A percentile compares a stretch with the other conserved stretches of the same genome.
Conservation (phyloP, 2,888 invertebrate genomes). For the Pristionchus entomophagus region DNA sequence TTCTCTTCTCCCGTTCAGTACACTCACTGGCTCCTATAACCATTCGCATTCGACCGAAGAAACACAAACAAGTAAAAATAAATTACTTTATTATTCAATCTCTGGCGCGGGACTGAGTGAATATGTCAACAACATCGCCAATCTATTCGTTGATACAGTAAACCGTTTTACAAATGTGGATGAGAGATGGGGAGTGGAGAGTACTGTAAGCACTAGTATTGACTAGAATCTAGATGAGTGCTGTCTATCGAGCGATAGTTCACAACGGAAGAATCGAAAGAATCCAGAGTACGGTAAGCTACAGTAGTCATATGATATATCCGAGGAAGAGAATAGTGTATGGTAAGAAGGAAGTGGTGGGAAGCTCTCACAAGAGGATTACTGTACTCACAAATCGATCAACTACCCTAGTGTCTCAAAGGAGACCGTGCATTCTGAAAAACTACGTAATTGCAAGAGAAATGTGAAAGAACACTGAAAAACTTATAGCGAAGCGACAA, state of each 20-base stretch:
- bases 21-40: not conserved
- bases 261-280: not conserved
- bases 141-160: not conserved
- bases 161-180: not conserved
- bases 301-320: not conserved
- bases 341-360: not conserved
- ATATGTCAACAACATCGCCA: not conserved
- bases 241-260: not conserved
- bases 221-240: conserved; percentile 6
- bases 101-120: not conserved
- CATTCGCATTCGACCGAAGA: not conserved
- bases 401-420: conserved; percentile 11
- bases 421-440: not conserved
- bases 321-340: not conserved
- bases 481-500: not conserved
- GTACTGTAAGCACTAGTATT: not conserved
- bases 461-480: not conserved
- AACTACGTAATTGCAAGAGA: conserved; percentile 7
- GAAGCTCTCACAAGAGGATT: conserved; percentile 4
- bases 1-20: too few relatives aligned
- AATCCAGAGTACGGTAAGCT: not conserved
- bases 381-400: not conserved
- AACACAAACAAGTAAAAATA: not conserved
- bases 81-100: conserved; percentile 27
- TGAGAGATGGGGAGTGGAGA: not conserved